Evolutionary conservation across 2,113 vertebrate genomes (phyloP).

Genomic region (Megaptera novaeangliae): DNA sequence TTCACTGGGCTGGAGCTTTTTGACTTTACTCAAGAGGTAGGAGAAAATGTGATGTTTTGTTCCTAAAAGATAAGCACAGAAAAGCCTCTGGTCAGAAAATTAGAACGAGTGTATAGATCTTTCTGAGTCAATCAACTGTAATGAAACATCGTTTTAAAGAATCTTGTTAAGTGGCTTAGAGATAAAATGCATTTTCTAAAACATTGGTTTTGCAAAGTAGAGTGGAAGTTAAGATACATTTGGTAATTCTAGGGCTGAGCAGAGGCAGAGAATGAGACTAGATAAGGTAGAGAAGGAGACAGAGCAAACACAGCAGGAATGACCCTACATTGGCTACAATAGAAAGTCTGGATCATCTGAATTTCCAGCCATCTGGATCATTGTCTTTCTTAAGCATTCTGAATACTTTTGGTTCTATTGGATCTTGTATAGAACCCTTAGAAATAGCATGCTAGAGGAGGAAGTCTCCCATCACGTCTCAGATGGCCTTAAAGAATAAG

Average conservation of each 20-base stretch:
- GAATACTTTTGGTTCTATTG: neutral
- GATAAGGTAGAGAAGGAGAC: neutral
- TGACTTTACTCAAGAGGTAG: neutral
- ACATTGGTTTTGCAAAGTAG: neutral
- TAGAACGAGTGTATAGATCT: neutral
- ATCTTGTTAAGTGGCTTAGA: conserved; percentile 29
- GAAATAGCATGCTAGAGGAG: neutral
- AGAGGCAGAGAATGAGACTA: neutral
- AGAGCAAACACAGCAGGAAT: neutral
- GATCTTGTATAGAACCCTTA: neutral
- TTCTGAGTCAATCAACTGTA: neutral
- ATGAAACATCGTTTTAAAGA: conserved; percentile 34
- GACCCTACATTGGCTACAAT: neutral
- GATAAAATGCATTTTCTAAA: neutral
- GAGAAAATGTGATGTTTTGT: neutral
- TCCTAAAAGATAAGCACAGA: neutral
- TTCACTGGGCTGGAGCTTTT: neutral
- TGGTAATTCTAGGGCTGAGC: neutral
- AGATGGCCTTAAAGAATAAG: neutral
- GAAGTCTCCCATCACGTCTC: neutral
- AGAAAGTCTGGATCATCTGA: neutral
- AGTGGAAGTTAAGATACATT: neutral
- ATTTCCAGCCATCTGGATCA: neutral
- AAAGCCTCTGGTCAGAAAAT: neutral
- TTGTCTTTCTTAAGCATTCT: neutral